Base-by-base conservation (phyloP, 2,888 invertebrate species). In the Drosophila parthenogenetica region DNA sequence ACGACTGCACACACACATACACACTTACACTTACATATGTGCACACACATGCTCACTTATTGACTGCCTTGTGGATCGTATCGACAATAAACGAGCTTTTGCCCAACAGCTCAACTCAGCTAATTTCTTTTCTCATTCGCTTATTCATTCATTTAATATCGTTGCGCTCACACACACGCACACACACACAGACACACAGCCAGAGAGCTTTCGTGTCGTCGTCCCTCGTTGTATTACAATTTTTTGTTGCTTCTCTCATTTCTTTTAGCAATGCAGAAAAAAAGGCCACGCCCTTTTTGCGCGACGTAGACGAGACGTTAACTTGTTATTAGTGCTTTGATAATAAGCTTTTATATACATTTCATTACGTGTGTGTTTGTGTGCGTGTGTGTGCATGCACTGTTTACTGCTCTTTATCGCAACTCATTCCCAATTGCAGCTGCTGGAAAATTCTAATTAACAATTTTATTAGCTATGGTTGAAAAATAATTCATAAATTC, bases 381-480 rank as follows among this genome's bases (percentile, higher is more conserved):
- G 8, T 48, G 35, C 17, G 11, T 50, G 45, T 42, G 46, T 19
- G 22, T 53, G 32, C 19, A 2, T 39, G 37, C 32, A 16, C 51
- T 63, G 58, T 76, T 64, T 63, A 60, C 48, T 63, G 35, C 54
- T 40, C 46, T 80, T 75, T 80, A 78, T 76, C 60, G 64, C 59
- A 32, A 42, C 55, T 66, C 61, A 59, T 71, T 76, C 67, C 67
- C 69, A 71, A 69, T 61, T 79, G 82, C 85, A 82, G 84, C 80
- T 78, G 86, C 83, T 85, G 87, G 87, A 83, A 87, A 82, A 85
- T 75, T 85, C 86, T 85, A 87, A 85, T 87, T 85, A 83, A 85
- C 83, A 69, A 73, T 87, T 85, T 85, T 85, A 85, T 85, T 87
- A 85, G 85, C 86, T 83, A 83, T 81, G 85, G 86, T 81, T 75